phyloP scores from a whole-genome alignment of 1,140 invertebrate species.

The Drosophila bocki region DNA sequence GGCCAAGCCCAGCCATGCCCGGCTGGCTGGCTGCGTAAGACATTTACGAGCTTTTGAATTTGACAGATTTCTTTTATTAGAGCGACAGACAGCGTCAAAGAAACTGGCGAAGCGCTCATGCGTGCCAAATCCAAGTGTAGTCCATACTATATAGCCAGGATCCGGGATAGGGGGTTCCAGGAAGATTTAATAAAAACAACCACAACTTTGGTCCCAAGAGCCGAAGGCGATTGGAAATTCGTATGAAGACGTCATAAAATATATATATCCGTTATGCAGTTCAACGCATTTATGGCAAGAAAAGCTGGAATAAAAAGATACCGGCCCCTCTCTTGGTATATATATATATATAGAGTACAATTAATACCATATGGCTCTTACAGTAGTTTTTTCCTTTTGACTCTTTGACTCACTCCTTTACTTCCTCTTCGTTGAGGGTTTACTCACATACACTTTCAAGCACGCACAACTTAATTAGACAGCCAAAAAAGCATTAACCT shows the following conservation, averaged over 20 bases:
- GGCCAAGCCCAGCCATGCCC: constrained; percentile 1
- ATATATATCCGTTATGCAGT: constrained; percentile 42
- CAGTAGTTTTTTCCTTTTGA: background rate
- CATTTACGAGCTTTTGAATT: constrained; percentile 82
- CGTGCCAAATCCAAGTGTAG: constrained; percentile 55
- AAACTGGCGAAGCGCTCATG: constrained; percentile 58
- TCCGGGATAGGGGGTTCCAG: constrained; percentile 1
- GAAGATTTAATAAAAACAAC: constrained; percentile 74
- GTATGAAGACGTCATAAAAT: constrained; percentile 73
- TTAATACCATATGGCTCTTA: background rate
- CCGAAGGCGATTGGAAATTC: constrained; percentile 53
- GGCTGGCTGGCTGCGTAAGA: constrained; percentile 55
- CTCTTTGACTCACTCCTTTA: background rate
- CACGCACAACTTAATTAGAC: constrained; percentile 29
- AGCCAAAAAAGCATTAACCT: constrained; percentile 24
- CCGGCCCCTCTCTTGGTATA: background rate
- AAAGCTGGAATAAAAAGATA: constrained; percentile 20
- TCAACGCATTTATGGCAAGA: constrained; percentile 49
- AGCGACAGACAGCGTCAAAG: constrained; percentile 69
- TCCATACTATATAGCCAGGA: constrained; percentile 1
- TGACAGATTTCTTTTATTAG: constrained; percentile 83
- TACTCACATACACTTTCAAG: background rate
- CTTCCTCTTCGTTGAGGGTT: background rate
- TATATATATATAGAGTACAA: background rate
- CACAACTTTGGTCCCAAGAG: constrained; percentile 44